Percentiles rank a stretch among this genome's conserved stretches.
Conservation (phyloP, 2,888 invertebrate species). For the Pollenia amentaria region DNA sequence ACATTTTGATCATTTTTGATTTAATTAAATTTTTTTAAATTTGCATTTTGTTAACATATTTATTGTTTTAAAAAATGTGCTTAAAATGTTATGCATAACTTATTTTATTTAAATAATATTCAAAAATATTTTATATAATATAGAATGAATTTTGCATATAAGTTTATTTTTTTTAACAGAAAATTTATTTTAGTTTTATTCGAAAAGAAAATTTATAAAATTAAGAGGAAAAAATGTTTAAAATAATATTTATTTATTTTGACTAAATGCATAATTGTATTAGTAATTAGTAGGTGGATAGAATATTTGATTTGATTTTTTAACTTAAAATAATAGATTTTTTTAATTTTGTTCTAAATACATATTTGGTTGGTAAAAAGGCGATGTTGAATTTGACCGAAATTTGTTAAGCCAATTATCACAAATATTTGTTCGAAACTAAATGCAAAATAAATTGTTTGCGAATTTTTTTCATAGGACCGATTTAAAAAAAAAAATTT, state of each 20-base stretch:
- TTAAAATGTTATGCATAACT: slow-evolving; percentile 24
- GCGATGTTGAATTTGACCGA: no score
- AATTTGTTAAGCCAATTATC: no score
- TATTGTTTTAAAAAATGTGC: slow-evolving; percentile 20
- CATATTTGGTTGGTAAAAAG: no score
- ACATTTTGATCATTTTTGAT: background rate
- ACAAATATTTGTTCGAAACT: no score
- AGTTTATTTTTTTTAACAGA: background rate
- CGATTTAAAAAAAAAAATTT: no score
- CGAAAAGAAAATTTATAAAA: background rate
- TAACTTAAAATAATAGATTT: background rate
- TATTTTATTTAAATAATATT: background rate
- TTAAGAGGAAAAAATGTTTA: background rate
- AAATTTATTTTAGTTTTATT: slow-evolving; percentile 7
- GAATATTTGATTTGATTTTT: background rate
- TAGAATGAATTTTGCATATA: background rate
- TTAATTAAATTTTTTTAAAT: background rate
- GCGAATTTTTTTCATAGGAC: no score
- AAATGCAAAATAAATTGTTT: no score
- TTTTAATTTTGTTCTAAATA: background rate
- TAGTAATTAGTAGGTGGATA: background rate
- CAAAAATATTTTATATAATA: background rate
- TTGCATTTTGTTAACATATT: background rate
- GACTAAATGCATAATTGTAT: slow-evolving; percentile 9
- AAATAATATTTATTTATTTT: background rate